phyloP scores from a whole-genome alignment of 1,140 invertebrate species.

The Tetraneura akinire region DNA sequence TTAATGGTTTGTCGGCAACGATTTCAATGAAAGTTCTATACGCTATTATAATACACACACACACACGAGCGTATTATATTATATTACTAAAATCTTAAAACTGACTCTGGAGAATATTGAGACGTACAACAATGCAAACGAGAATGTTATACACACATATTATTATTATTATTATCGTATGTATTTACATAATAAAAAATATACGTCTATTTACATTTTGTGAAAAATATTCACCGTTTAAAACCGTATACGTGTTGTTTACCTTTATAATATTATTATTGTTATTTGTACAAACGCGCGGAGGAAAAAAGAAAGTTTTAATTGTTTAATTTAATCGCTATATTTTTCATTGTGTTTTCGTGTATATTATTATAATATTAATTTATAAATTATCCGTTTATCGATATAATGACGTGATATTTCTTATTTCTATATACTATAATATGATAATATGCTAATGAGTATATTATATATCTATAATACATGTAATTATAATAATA shows the following conservation, averaged over 20 bases:
- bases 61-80: background rate
- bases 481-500: no score
- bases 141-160: background rate
- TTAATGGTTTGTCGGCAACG: background rate
- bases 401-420: no score
- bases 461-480: background rate
- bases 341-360: background rate
- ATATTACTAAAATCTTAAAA: background rate
- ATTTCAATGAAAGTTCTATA: background rate
- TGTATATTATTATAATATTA: no score
- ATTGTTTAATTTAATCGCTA: background rate
- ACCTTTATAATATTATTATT: no score
- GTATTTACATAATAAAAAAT: background rate
- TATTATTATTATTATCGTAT: no score
- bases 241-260: constrained; percentile 21
- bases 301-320: constrained; percentile 2
- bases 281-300: no score
- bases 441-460: background rate
- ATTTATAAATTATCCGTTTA: no score
- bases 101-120: no score
- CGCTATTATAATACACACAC: no score
- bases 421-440: no score
- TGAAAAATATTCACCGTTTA: constrained; percentile 17
- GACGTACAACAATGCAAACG: background rate
- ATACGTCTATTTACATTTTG: background rate